Evolutionary conservation across 2,113 vertebrate species (phyloP).

Genomic region (Pygoscelis adeliae): DNA sequence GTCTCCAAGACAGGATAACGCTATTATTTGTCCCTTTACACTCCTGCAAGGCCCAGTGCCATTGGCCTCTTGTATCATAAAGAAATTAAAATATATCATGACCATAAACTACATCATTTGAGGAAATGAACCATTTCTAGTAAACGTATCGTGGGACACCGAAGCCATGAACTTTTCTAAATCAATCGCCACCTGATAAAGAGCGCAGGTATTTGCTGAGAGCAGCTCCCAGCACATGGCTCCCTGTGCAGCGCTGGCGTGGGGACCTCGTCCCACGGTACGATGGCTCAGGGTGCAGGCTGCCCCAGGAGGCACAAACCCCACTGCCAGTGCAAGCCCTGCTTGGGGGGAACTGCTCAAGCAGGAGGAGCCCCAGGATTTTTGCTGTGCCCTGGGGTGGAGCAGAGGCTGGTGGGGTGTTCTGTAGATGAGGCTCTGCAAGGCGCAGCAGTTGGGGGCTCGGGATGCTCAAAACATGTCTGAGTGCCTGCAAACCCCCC

Average conservation of each 20-base stretch:
- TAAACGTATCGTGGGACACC: not conserved
- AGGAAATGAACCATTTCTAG: slow-evolving; percentile 47
- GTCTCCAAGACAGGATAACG: not conserved
- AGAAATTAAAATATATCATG: slow-evolving; percentile 71
- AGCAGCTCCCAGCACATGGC: not conserved
- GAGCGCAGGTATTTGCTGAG: not conserved
- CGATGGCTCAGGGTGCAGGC: not conserved
- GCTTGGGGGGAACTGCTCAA: not conserved
- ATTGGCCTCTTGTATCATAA: slow-evolving; percentile 55
- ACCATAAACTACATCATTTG: slow-evolving; percentile 60
- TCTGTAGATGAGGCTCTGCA: not conserved
- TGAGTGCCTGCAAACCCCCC: not conserved
- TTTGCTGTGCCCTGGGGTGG: rapidly evolving
- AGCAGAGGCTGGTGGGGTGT: not conserved
- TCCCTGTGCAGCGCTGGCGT: not conserved
- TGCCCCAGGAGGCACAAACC: not conserved
- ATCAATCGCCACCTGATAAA: slow-evolving; percentile 53
- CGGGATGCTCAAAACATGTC: not conserved
- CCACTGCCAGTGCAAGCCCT: not conserved
- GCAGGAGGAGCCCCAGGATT: not conserved
- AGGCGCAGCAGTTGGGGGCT: not conserved
- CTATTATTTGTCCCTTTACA: not conserved
- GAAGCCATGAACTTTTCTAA: slow-evolving; percentile 54
- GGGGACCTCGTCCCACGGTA: rapidly evolving
- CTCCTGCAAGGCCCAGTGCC: not conserved